Evolutionary conservation across 2,888 invertebrate genomes (phyloP), one percentile per base, ranked within the genome.

Genomic region (Mythimna lalbum): DNA sequence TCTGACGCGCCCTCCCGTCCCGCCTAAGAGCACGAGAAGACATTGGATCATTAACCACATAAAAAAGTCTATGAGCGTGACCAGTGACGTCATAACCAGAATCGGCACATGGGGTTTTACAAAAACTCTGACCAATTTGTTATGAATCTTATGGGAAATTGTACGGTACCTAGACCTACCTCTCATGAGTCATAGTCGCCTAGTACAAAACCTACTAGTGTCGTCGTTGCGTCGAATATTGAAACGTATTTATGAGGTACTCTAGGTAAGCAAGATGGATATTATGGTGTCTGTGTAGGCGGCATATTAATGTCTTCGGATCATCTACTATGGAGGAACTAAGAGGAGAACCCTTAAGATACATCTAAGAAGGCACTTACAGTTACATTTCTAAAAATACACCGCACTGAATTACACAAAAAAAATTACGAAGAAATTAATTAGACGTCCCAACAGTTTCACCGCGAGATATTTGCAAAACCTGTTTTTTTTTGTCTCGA

Each of bases 121-220:
- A 71, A 47, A 76, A 73, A 39, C 53, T 36, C 50, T 63, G 31
- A 66, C 50, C 60, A 68, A 27, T 65, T 63, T 31, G 23, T 43
- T 57, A 66, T 53, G 31, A 52, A 49, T 71, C 43, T 31, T 60
- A 61, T 36, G 49, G 55, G 49, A 75, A 75, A 78, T 63, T 31
- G 55, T 61, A 33, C 27, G 12, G 43, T 62, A 12, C n/a, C n/a
- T n/a, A n/a, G n/a, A n/a, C n/a, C n/a, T n/a, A n/a, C 49, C 27
- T 73, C 19, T 63, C 65, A 39, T 83, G 82, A 85, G 50, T 85
- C 83, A 85, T 72, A 69, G 27, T 33, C 14, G 21, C 39, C 33
- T 4, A 49, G 53, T 67, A 10, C 49, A 61, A 47, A 49, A 47
- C 47, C 57, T 69, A 53, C 14, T 21, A 36, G 31, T 52, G 52